A percentile compares a stretch with the other conserved stretches of the same genome.
phyloP scores from a whole-genome alignment of 1,140 invertebrate species.

The Drosophila insularis region DNA sequence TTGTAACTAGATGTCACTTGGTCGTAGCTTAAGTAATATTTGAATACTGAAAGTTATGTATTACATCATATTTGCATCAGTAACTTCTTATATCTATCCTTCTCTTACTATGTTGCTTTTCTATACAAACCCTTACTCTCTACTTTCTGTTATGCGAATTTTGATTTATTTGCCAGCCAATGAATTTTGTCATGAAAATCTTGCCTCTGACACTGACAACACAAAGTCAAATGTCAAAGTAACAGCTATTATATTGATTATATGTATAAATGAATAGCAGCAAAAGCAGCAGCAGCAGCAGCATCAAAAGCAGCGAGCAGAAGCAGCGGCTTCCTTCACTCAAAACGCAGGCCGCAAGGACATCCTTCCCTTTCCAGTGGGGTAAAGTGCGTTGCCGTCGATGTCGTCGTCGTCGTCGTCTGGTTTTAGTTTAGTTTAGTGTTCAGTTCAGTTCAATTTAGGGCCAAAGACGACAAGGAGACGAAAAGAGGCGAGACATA shows the following conservation, averaged over 20 bases:
- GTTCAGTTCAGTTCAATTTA: neutral
- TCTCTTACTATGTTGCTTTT: neutral
- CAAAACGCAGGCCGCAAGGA: conserved; percentile 23
- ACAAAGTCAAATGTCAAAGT: conserved; percentile 70
- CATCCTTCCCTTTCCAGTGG: conserved; percentile 23
- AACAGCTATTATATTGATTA: conserved; percentile 75
- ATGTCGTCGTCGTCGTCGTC: neutral
- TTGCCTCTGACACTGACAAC: conserved; percentile 51
- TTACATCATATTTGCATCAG: neutral
- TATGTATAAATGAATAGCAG: conserved; percentile 66
- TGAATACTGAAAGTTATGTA: neutral
- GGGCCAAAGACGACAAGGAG: conserved; percentile 8
- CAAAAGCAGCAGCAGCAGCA: conserved; percentile 31
- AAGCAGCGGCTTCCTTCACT: conserved; percentile 5
- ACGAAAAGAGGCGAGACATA: conserved; percentile 38
- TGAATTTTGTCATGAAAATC: conserved; percentile 18
- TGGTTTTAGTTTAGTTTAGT: conserved; percentile 10
- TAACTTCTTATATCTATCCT: neutral
- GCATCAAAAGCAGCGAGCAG: conserved; percentile 25
- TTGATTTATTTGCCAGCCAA: conserved; percentile 18
- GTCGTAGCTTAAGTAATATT: neutral
- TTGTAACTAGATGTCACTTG: neutral
- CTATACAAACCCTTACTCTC: neutral
- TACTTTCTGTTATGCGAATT: neutral
- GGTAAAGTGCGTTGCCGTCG: conserved; percentile 56